Percentiles rank a stretch among this genome's conserved stretches.
Evolutionary conservation across 2,113 vertebrate genomes (phyloP).

Genomic region (Dicaeum eximium): DNA sequence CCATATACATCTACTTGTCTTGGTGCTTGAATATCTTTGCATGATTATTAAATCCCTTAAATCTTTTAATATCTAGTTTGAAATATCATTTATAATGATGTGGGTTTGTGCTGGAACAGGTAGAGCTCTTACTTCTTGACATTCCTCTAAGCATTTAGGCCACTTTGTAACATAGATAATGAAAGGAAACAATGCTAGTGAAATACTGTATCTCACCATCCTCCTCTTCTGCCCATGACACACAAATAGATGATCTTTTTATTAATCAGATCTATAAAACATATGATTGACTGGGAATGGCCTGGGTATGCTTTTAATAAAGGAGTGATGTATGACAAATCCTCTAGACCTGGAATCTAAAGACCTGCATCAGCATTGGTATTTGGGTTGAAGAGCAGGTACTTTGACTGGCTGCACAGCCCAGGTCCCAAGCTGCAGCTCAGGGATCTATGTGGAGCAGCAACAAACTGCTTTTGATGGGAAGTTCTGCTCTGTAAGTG

Average conservation of each 20-base stretch:
- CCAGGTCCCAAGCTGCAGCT: fast-evolving
- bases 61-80: neutral
- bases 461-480: neutral
- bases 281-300: neutral
- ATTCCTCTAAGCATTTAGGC: neutral
- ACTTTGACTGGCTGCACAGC: neutral
- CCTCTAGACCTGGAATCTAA: neutral
- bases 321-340: neutral
- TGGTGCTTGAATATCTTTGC: neutral
- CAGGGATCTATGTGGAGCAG: neutral
- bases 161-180: neutral
- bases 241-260: neutral
- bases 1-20: neutral
- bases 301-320: neutral
- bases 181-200: neutral
- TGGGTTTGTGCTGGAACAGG: neutral
- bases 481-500: neutral
- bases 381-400: neutral
- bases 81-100: neutral
- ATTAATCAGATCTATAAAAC: neutral
- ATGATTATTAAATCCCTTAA: neutral
- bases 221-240: neutral
- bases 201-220: neutral
- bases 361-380: neutral
- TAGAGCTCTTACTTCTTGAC: neutral